Evolutionary conservation across 2,797 vertebrate genomes (phyloP).

Genomic region (Pyrocephalus nanus): DNA sequence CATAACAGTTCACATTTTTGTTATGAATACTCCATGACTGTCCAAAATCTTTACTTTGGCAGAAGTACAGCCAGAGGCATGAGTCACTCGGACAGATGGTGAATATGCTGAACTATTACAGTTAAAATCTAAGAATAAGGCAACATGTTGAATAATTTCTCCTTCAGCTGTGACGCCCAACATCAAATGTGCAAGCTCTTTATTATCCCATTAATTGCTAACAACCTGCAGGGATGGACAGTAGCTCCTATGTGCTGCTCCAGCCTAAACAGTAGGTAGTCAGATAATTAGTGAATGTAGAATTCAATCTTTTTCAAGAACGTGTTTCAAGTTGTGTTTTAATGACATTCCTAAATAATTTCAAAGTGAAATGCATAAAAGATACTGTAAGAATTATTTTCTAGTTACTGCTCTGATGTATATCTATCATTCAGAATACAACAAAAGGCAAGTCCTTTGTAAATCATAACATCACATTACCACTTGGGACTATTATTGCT

Average conservation of each 20-base stretch:
- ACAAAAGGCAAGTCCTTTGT: neutral
- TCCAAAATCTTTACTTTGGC: slow-evolving; percentile 1
- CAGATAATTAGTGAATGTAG: neutral
- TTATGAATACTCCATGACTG: neutral
- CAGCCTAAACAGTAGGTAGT: neutral
- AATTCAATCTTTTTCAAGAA: neutral
- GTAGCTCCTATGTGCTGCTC: neutral
- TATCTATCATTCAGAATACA: neutral
- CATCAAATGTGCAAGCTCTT: neutral
- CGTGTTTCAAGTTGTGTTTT: neutral
- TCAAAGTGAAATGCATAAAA: neutral
- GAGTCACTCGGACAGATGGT: slow-evolving; percentile 27
- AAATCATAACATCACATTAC: neutral
- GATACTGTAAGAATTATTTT: neutral
- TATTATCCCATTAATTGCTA: neutral
- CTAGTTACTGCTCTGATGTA: neutral
- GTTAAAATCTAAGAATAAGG: slow-evolving; percentile 21
- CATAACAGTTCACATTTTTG: neutral
- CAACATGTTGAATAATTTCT: neutral
- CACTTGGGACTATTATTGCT: neutral
- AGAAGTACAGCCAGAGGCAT: slow-evolving; percentile 5
- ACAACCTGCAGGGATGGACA: neutral
- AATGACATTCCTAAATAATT: neutral
- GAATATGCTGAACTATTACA: slow-evolving; percentile 7
- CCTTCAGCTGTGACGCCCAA: neutral